Evolutionary conservation across 1,140 invertebrate genomes (phyloP), one percentile per base, ranked within the genome.

Genomic region (Halesus radiatus): DNA sequence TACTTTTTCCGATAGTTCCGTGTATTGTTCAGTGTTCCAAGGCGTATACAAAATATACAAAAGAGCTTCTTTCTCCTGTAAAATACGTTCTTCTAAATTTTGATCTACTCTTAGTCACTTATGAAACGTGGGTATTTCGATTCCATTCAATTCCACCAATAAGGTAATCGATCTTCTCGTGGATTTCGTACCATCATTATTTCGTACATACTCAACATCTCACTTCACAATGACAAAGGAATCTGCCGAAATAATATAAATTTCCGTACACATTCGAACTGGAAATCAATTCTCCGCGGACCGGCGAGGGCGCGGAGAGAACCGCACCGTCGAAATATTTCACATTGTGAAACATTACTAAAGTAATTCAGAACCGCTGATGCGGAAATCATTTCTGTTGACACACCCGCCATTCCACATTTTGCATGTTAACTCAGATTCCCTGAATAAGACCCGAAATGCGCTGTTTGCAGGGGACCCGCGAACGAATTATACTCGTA

Each of bases 311-410:
- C 20, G 52, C 52, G 72, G n/a, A 58, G 29, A 16, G 54, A 37
- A 56, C 1, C 72, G 7, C 52, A 58, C 53, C 26, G 53, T 45
- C 45, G 32, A 60, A 78, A 68, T 78, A 78, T 78, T 78, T 66
- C 75, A 70, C 80, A 66, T 37, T 81, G 75, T 76, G 64, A 81
- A 81, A 77, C 80, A 81, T 77, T 72, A 73, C 52, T 52, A 70
- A 76, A 81, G 77, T 81, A 81, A 81, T 81, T 79, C 80, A 76
- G 60, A 68, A 68, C 52, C 64, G 76, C 52, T 62, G 80, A 81
- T 64, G 77, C 52, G 80, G 77, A 79, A 79, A 79, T 79, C 70
- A 81, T 81, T 76, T 70, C 77, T 79, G 81, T 79, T 82, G 77
- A 79, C 81, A 78, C 76, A 75, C 72, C 29, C 50, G 58, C 75